Conservation (phyloP, 2,797 vertebrate genomes). For the Cephalopachus bancanus region DNA sequence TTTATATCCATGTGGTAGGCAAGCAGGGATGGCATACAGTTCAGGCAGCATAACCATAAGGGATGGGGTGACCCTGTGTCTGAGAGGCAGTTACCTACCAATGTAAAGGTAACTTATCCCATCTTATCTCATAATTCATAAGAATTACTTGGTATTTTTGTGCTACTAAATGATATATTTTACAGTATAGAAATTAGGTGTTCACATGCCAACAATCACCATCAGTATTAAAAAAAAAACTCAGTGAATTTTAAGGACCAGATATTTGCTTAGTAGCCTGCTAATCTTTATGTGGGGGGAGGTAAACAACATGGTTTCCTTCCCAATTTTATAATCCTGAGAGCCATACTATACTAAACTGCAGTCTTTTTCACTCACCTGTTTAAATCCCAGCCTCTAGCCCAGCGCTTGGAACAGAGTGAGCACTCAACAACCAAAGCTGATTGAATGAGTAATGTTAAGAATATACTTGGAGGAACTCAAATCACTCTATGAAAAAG, state of each 20-base stretch:
- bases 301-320: neutral
- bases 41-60: neutral
- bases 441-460: neutral
- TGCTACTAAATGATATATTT: slow-evolving; percentile 19
- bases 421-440: neutral
- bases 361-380: neutral
- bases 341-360: neutral
- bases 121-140: neutral
- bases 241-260: neutral
- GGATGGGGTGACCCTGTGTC: neutral
- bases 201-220: neutral
- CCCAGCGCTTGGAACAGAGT: neutral
- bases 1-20: neutral
- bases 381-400: neutral
- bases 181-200: neutral
- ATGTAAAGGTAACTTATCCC: neutral
- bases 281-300: neutral
- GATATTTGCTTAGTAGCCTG: neutral
- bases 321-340: neutral
- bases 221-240: neutral
- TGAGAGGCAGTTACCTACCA: neutral
- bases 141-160: slow-evolving; percentile 10
- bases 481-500: no score
- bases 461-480: no score
- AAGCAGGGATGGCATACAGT: neutral